Evolutionary conservation across 2,113 vertebrate genomes (phyloP).

Genomic region (Notothenia rossii): DNA sequence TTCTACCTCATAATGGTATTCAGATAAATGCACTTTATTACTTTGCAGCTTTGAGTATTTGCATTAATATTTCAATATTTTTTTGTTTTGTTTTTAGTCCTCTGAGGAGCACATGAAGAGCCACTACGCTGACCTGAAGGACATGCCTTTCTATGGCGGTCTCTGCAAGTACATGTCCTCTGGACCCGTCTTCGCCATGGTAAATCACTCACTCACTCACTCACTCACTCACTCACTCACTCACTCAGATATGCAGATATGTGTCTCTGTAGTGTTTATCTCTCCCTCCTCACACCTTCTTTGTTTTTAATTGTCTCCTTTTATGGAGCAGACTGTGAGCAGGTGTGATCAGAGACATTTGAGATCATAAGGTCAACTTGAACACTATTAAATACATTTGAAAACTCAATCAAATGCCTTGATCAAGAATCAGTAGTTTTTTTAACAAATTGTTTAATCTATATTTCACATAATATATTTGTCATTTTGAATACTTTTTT

Average conservation of each 20-base stretch:
- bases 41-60: not conserved
- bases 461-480: not conserved
- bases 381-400: not conserved
- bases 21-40: not conserved
- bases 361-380: not conserved
- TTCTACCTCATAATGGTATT: not conserved
- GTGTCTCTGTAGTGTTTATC: conserved; percentile 1
- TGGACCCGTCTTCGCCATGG: conserved; percentile 93
- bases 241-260: conserved; percentile 6
- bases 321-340: not conserved
- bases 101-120: conserved; percentile 90
- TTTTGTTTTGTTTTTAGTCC: conserved; percentile 77
- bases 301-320: conserved; percentile 1
- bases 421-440: not conserved
- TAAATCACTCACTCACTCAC: conserved; percentile 69
- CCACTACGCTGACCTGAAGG: conserved; percentile 94
- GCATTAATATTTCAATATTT: too few relatives aligned
- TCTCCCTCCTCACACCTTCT: conserved; percentile 24
- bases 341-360: not conserved
- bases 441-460: not conserved
- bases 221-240: conserved; percentile 1
- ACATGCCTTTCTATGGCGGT: conserved; percentile 89
- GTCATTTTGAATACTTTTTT: not conserved
- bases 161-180: conserved; percentile 94
- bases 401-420: too few relatives aligned